phyloP scores from a whole-genome alignment of 2,888 invertebrate species.

The Mimachlamys varia region DNA sequence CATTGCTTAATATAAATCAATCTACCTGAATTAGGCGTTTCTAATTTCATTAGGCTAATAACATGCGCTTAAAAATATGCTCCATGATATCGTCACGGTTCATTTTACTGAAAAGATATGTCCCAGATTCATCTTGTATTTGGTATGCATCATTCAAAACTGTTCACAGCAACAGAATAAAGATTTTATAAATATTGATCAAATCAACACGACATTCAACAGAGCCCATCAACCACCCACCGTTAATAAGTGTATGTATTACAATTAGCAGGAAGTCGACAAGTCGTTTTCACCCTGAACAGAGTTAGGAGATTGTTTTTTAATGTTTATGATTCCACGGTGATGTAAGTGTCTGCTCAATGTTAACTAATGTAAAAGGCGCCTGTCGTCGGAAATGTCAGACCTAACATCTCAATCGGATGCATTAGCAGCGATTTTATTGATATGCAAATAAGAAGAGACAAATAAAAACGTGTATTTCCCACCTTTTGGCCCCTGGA shows the following conservation, averaged over 20 bases:
- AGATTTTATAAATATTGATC: neutral
- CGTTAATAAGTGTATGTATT: neutral
- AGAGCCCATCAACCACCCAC: neutral
- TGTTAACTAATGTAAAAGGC: neutral
- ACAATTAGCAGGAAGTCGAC: neutral
- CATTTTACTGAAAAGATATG: no score
- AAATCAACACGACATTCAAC: neutral
- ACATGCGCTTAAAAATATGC: no score
- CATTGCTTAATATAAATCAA: neutral
- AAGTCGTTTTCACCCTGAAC: neutral
- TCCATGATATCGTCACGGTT: no score
- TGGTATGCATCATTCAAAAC: no score
- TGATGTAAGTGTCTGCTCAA: neutral
- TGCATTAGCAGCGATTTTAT: no score
- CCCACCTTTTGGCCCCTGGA: no score
- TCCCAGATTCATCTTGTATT: no score
- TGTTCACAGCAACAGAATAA: no score
- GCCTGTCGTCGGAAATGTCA: neutral
- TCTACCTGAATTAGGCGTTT: neutral
- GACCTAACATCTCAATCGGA: no score
- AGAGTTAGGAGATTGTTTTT: no score
- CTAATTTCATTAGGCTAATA: neutral
- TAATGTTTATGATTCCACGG: neutral
- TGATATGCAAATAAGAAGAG: no score
- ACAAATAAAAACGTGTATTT: no score